Base-by-base conservation (phyloP, 2,797 vertebrate genomes). In the Euthynnus affinis region DNA sequence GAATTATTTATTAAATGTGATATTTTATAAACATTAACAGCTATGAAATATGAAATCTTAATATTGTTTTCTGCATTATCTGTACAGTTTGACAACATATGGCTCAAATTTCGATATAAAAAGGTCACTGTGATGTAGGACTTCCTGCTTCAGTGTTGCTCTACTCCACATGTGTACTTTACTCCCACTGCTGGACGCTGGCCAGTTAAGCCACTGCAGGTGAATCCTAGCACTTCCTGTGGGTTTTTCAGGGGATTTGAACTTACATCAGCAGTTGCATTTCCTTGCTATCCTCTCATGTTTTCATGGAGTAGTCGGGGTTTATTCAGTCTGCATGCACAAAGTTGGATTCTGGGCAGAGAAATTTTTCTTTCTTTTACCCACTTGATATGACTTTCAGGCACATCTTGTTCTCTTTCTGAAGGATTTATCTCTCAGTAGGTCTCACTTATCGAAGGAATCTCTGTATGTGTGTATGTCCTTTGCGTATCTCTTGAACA, bases 201-300 rank as follows among this genome's bases (percentile, higher is more conserved):
- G 70, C 83, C 82, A 86, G 0, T 46, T 6, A 25, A 65, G 59
- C 63, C 59, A 22, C 61, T 71, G 79, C 86, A 90, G 88, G 89
- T 90, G 83, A 85, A 81, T 83, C 70, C 55, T 1, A 32, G 34
- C 60, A 20, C 66, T 73, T 78, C 73, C 61, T 74, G 34, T 10
- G 34, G 69, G n/a, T 12, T 17, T 74, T 82, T 77, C 20, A 53
- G 70, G 56, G 74, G 66, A 77, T 69, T 84, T 77, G 20, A 61
- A 66, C 23, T 77, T 60, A 55, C 27, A 25, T 87, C 83, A 88
- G 76, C 73, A 67, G 61, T 71, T 71, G 0, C 5, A 0, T 71
- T 49, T 23, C 62, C 64, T 56, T 34, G 23, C 56, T 80, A 13
- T 70, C 46, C 61, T 55, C 71, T 20, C 1, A 10, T 32, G 51